Base-by-base conservation (phyloP, 2,888 invertebrate genomes). In the Tenthredo livida region DNA sequence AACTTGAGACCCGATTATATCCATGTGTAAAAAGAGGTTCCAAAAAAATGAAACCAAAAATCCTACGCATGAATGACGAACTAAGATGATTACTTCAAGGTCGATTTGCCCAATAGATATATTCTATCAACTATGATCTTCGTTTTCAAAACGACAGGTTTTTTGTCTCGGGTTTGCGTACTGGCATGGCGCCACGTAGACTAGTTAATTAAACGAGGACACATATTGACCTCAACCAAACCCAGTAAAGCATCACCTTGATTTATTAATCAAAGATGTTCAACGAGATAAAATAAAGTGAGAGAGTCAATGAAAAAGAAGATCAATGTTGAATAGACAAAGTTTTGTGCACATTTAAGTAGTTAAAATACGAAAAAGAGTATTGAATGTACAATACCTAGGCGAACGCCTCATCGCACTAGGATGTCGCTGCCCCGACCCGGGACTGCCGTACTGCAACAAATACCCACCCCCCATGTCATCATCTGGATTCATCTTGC, bases 381-480 rank as follows among this genome's bases (percentile, higher is more conserved):
- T 84, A 86, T 86, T 85, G 84, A 84, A 78, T 84, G 85, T 89
- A 90, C 89, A 90, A 91, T 92, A 92, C 92, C 92, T 91, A 91
- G 90, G 90, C 91, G 91, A 92, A 91, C 91, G 90, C 91, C 91
- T 91, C 94, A 95, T 94, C 94, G 94, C 93, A 95, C 96, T 96
- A 97, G 94, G 96, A 96, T 95, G 95, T 96, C 95, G 95, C 96
- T 95, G 97, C 96, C 96, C 96, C 97, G 95, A 97, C 96, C 95
- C 97, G 97, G 95, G 97, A 96, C 95, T 97, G 97, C 96, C 97
- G 97, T 97, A 97, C 97, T 97, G 97, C 93, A 96, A 95, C 97
- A 96, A 93, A 92, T 89, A 91, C 91, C 90, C 90, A 91, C 89
- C 89, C 89, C 89, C 89, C 89, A 88, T 89, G 89, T 91, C 89